phyloP scores from a whole-genome alignment of 2,888 invertebrate species.

The Xanthorhoe spadicearia region DNA sequence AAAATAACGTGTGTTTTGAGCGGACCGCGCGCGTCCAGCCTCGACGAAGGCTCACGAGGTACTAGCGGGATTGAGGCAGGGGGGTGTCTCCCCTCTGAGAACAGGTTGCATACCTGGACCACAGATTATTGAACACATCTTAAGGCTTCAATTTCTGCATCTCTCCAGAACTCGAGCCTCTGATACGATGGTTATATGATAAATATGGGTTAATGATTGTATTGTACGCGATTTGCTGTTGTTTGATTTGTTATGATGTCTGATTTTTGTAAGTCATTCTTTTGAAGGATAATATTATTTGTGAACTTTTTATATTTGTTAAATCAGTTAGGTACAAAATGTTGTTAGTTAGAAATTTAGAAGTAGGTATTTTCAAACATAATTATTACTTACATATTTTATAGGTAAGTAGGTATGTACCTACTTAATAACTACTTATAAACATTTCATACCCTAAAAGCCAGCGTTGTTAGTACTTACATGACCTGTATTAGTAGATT shows the following conservation, averaged over 20 bases:
- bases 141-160: slow-evolving; percentile 65
- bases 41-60: slow-evolving; percentile 66
- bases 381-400: no score
- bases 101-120: slow-evolving; percentile 74
- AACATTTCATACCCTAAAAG: no score
- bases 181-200: slow-evolving; percentile 70
- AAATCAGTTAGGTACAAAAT: no score
- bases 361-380: no score
- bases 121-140: slow-evolving; percentile 46
- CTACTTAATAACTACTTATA: no score
- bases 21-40: slow-evolving; percentile 59
- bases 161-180: slow-evolving; percentile 58
- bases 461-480: no score
- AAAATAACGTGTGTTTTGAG: slow-evolving; percentile 39
- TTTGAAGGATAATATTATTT: background rate
- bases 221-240: slow-evolving; percentile 40
- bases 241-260: slow-evolving; percentile 4
- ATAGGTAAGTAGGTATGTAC: no score
- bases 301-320: no score
- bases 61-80: slow-evolving; percentile 56
- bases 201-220: slow-evolving; percentile 51
- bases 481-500: no score
- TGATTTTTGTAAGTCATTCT: background rate
- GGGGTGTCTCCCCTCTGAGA: slow-evolving; percentile 57
- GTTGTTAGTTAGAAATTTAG: no score